Base-by-base conservation (phyloP, 1,140 invertebrate species). In the Liolophura sinensis region DNA sequence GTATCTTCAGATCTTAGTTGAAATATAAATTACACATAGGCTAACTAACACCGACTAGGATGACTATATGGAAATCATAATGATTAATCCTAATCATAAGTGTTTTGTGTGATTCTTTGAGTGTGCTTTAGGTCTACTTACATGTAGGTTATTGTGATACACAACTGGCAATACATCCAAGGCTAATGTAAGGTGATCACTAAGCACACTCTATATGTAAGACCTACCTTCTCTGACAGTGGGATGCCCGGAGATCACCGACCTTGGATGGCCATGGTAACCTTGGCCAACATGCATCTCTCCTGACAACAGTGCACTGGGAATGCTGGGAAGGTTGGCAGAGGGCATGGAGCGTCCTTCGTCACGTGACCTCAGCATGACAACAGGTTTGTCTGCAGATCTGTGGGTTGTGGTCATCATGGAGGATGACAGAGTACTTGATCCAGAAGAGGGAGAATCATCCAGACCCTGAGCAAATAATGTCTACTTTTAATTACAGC, bases 351-450 rank as follows among this genome's bases (percentile, higher is more conserved):
- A 24, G 20, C 61, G 56, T 27, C 49, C 62, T 14, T 68, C 70
- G n/a, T 71, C 70, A 49, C 70, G 20, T 27, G 70, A 56, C 31
- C 60, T 68, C n/a, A 71, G 31, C 5, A 71, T 58, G 12, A 71
- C 63, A 14, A 71, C 64, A 31, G 66, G 70, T 56, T 66, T 68
- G n/a, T 67, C 69, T n/a, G 48, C 48, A 1, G 25, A 22, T 52
- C 31, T 3, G 31, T 40, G 31, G 9, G 31, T 9, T 9, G 31
- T 40, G 31, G 31, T 40, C 3, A 40, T 40, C 31, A 40, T 40
- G 31, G 31, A 40, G 31, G 31, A 5, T 3, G 31, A 3, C 31
- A 40, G 31, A 9, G 31, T 40, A 9, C 31, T 40, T 3, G 31
- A 40, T 3, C 31, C 31, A 40, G 31, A 40, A 3, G 9, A 40